A percentile compares a stretch with the other conserved stretches of the same genome.
Conservation (phyloP, 1,140 invertebrate genomes). For the Calosoma granatense region DNA sequence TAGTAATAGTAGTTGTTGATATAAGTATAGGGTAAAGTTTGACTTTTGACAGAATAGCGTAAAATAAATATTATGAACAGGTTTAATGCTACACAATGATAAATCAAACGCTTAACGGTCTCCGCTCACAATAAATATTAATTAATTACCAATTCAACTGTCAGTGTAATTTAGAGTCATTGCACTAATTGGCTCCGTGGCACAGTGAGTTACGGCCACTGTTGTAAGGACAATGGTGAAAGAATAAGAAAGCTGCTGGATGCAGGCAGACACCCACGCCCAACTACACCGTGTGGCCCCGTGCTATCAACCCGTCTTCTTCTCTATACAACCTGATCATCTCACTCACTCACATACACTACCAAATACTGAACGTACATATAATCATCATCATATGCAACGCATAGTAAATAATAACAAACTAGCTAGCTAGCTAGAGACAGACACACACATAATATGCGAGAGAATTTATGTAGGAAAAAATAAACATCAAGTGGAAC, state of each 20-base stretch:
- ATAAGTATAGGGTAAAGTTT: no score
- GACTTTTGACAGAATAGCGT: background rate
- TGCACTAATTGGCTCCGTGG: slow-evolving; percentile 6
- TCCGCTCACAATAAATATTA: background rate
- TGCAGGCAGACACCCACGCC: background rate
- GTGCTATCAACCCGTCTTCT: no score
- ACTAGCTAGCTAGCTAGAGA: no score
- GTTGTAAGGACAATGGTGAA: background rate
- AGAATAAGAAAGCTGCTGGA: background rate
- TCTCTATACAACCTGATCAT: no score
- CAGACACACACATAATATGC: no score
- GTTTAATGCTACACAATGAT: background rate
- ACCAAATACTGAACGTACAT: no score
- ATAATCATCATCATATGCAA: no score
- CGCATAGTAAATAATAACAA: no score
- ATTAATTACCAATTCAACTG: slow-evolving; percentile 9
- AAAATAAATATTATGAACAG: slow-evolving; percentile 7
- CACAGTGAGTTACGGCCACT: background rate
- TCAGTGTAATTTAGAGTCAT: slow-evolving; percentile 6
- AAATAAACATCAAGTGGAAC: background rate
- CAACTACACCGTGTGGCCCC: no score
- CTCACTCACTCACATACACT: no score
- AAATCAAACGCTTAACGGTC: background rate
- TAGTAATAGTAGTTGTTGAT: no score
- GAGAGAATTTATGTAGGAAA: no score